A percentile compares a stretch with the other conserved stretches of the same genome.
Evolutionary conservation across 2,797 vertebrate genomes (phyloP).

Genomic region (Agapornis canus): DNA sequence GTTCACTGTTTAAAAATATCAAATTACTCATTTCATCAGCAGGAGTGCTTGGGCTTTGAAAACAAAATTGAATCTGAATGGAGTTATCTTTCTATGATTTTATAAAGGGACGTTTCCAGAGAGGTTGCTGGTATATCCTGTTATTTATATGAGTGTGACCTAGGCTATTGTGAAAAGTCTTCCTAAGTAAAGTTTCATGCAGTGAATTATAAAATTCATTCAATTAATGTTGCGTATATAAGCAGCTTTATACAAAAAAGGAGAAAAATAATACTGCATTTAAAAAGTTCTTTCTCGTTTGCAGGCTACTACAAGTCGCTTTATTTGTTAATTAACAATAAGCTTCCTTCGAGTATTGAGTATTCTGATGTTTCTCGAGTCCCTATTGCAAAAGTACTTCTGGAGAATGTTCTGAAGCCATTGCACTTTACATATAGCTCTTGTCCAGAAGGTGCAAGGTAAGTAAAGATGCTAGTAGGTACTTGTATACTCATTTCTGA

Average conservation of each 20-base stretch:
- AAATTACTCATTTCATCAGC: not conserved
- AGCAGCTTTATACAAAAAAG: not conserved
- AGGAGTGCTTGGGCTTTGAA: not conserved
- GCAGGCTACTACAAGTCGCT: conserved; percentile 94
- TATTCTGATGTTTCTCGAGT: conserved; percentile 90
- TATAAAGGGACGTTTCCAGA: not conserved
- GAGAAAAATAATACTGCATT: not conserved
- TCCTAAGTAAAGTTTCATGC: not conserved
- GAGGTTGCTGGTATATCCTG: not conserved
- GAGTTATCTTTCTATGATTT: not conserved
- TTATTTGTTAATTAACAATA: conserved; percentile 93
- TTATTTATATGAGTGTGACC: not conserved
- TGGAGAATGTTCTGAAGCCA: conserved; percentile 96
- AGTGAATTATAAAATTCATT: not conserved
- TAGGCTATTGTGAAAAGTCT: not conserved
- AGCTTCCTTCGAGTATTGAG: conserved; percentile 94
- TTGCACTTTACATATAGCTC: conserved; percentile 98
- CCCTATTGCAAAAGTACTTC: conserved; percentile 92
- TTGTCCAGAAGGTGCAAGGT: conserved; percentile 93
- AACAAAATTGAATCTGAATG: not conserved
- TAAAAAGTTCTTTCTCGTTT: not conserved
- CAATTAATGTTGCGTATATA: not conserved
- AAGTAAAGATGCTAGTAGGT: not conserved
- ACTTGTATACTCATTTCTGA: not conserved
- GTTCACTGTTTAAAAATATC: not conserved